These are phyloP conservation scores for Harpagus bidentatus DNA, from an alignment of 2,113 vertebrate genomes.

Conservation along the genomic window DNA sequence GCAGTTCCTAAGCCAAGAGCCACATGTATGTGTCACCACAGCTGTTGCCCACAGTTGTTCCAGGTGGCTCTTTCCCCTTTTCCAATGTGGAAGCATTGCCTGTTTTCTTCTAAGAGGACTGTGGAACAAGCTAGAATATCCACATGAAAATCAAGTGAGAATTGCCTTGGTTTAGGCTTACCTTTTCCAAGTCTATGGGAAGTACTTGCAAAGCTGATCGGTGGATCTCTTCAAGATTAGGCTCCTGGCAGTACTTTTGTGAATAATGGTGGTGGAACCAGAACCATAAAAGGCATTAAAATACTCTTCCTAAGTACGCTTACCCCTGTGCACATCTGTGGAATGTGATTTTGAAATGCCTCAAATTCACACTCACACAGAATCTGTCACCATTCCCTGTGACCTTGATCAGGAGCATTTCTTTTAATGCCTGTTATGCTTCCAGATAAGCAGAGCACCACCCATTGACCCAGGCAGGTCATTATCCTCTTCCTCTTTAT, in stretches of 20 bases:
- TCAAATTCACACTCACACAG: constrained; percentile 33
- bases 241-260: neutral
- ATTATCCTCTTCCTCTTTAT: constrained; percentile 45
- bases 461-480: constrained; percentile 17
- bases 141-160: neutral
- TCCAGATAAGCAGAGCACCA: constrained; percentile 39
- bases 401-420: constrained; percentile 66
- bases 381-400: constrained; percentile 25
- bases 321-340: neutral
- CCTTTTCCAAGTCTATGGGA: neutral
- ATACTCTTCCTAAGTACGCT: neutral
- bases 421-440: constrained; percentile 35
- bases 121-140: neutral
- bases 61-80: neutral
- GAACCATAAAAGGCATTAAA: constrained; percentile 37
- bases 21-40: neutral
- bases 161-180: neutral
- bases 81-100: neutral
- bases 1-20: neutral
- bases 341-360: constrained; percentile 60
- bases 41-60: neutral
- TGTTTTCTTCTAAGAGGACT: neutral
- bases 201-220: neutral
- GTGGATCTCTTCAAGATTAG: neutral
- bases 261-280: neutral